Conservation (phyloP, 2,113 vertebrate genomes). For the Ammodytes dubius region DNA sequence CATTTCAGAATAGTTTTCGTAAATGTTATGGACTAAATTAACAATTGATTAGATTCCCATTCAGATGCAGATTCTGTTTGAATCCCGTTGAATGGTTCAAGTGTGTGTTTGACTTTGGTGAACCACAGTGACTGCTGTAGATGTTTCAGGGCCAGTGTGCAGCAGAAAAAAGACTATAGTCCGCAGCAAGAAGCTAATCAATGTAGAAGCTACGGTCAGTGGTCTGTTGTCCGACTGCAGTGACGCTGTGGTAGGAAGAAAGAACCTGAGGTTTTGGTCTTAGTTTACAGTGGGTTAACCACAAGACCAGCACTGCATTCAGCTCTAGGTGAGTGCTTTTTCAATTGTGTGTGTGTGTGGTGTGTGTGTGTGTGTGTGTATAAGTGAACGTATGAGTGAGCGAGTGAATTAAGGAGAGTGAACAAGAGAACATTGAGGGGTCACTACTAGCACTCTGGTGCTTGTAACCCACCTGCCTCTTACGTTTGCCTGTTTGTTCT, state of each 20-base stretch:
- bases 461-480: slow-evolving; percentile 89
- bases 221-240: slow-evolving; percentile 68
- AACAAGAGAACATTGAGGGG: slow-evolving; percentile 49
- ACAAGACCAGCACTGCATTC: slow-evolving; percentile 73
- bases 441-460: slow-evolving; percentile 69
- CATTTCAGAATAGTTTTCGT: background rate
- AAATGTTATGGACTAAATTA: background rate
- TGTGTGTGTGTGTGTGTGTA: background rate
- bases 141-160: slow-evolving; percentile 42
- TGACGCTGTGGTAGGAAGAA: slow-evolving; percentile 68
- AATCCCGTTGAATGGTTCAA: slow-evolving; percentile 4
- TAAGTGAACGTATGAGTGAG: slow-evolving; percentile 18
- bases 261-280: slow-evolving; percentile 74
- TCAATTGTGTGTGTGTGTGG: slow-evolving; percentile 59
- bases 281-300: slow-evolving; percentile 80
- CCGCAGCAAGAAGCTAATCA: slow-evolving; percentile 60
- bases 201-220: slow-evolving; percentile 64
- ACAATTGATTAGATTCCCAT: background rate
- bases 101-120: slow-evolving; percentile 47
- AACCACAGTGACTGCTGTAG: slow-evolving; percentile 54
- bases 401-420: slow-evolving; percentile 36
- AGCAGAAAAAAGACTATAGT: slow-evolving; percentile 54
- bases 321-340: slow-evolving; percentile 77
- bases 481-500: slow-evolving; percentile 90
- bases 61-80: slow-evolving; percentile 2